Conservation (phyloP, 2,888 invertebrate genomes). For the Orgyia antiqua region DNA sequence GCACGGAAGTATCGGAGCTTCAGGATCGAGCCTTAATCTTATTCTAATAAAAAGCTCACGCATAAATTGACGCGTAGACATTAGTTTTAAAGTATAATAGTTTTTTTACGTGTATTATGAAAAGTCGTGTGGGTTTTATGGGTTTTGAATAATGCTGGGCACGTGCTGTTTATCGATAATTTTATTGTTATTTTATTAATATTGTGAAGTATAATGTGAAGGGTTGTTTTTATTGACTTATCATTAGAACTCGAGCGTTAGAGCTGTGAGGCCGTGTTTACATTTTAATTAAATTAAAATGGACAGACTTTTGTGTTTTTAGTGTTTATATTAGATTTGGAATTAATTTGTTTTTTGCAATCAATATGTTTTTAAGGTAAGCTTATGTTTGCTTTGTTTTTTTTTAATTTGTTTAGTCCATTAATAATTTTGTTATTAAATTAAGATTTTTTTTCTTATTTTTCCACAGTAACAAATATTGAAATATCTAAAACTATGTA, state of each 20-base stretch:
- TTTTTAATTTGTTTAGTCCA: not conserved
- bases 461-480: too few relatives aligned
- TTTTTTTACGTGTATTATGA: conserved; percentile 38
- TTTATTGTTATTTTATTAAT: conserved; percentile 65
- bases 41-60: conserved; percentile 76
- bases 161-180: conserved; percentile 68
- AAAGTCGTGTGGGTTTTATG: conserved; percentile 47
- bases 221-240: conserved; percentile 65
- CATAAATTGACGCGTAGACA: conserved; percentile 67
- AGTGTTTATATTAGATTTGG: conserved; percentile 34
- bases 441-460: too few relatives aligned
- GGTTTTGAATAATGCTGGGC: conserved; percentile 63
- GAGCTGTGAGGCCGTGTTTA: conserved; percentile 66
- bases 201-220: conserved; percentile 63
- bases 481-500: too few relatives aligned
- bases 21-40: conserved; percentile 70
- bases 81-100: conserved; percentile 51
- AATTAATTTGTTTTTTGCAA: conserved; percentile 23
- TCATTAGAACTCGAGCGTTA: conserved; percentile 60
- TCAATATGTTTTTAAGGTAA: conserved; percentile 65
- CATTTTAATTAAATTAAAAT: conserved; percentile 34
- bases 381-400: conserved; percentile 12
- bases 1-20: conserved; percentile 73
- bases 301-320: conserved; percentile 45
- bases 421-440: not conserved